These are phyloP conservation scores for Vanessa atalanta DNA, from an alignment of 1,140 invertebrate species.

Conservation along the genomic window DNA sequence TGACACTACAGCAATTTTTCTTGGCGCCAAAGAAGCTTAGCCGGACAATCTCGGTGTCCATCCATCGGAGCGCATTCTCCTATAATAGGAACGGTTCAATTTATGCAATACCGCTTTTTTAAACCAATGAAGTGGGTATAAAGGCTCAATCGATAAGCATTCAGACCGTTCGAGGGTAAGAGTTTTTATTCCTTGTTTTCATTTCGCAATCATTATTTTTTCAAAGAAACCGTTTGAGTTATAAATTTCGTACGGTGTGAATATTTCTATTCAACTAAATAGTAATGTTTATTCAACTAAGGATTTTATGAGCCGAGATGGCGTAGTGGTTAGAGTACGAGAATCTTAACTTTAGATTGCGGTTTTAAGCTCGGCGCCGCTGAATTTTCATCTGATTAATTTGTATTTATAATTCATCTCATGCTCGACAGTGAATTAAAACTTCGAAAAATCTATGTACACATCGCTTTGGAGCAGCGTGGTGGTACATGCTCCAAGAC, in stretches of 20 bases:
- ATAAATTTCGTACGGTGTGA: background rate
- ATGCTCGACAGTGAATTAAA: too few relatives aligned
- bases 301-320: background rate
- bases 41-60: slow-evolving; percentile 46
- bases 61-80: slow-evolving; percentile 42
- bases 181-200: slow-evolving; percentile 24
- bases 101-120: slow-evolving; percentile 55
- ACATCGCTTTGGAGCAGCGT: too few relatives aligned
- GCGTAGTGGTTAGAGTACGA: too few relatives aligned
- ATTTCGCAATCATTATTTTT: slow-evolving; percentile 32
- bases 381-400: too few relatives aligned
- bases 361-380: too few relatives aligned
- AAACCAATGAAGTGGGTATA: slow-evolving; percentile 48
- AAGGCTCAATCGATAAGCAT: slow-evolving; percentile 39
- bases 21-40: slow-evolving; percentile 51
- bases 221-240: slow-evolving; percentile 18
- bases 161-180: slow-evolving; percentile 23
- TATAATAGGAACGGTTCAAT: slow-evolving; percentile 51
- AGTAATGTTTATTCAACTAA: background rate
- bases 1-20: slow-evolving; percentile 55
- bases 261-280: background rate
- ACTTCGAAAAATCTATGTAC: too few relatives aligned
- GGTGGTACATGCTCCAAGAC: too few relatives aligned
- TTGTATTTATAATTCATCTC: too few relatives aligned
- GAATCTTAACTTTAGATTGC: too few relatives aligned